phyloP scores from a whole-genome alignment of 2,797 vertebrate species.

The Anas capensis region DNA sequence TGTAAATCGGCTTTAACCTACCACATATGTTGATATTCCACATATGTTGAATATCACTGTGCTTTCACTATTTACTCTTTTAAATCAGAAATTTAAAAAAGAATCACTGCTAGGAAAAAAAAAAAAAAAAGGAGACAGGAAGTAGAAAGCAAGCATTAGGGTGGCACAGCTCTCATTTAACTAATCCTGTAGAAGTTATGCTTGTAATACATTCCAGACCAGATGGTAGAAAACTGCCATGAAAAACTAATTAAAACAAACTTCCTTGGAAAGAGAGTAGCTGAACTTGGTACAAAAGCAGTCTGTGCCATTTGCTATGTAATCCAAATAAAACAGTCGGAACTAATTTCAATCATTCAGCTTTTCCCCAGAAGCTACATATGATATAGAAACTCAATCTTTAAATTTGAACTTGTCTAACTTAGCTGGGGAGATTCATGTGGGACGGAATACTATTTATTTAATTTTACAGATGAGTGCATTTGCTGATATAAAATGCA shows the following conservation, averaged over 20 bases:
- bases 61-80: background rate
- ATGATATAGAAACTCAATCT: background rate
- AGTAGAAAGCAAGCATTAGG: background rate
- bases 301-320: background rate
- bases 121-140: background rate
- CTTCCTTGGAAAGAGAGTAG: background rate
- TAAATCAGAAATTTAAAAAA: background rate
- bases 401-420: background rate
- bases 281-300: background rate
- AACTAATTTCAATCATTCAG: background rate
- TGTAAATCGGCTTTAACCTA: background rate
- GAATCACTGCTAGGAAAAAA: background rate
- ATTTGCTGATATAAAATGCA: background rate
- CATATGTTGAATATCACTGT: background rate
- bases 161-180: background rate
- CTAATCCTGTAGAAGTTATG: background rate
- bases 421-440: background rate
- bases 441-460: background rate
- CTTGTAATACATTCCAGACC: background rate
- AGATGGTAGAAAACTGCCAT: background rate
- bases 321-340: background rate
- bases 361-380: background rate
- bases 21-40: background rate
- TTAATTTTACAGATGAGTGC: background rate
- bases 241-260: constrained; percentile 7